Conservation (phyloP, 1,140 invertebrate genomes). For the Drosophila quadrilineata region DNA sequence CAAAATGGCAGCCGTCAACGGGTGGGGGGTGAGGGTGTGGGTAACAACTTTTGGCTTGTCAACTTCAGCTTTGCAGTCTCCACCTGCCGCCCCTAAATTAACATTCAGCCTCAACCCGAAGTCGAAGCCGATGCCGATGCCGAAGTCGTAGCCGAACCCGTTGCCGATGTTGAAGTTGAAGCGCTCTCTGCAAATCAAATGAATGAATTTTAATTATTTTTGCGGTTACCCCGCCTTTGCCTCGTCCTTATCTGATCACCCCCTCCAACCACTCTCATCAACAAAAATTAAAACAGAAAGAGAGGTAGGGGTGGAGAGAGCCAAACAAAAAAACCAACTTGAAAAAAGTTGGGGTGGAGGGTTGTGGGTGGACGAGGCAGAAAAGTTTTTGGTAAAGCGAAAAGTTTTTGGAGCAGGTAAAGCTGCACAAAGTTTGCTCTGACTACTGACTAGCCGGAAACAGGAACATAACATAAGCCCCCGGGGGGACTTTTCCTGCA, state of each 20-base stretch:
- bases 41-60: constrained; percentile 22
- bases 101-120: too few relatives aligned
- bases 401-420: constrained; percentile 44
- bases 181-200: constrained; percentile 59
- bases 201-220: constrained; percentile 79
- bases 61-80: background rate
- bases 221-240: constrained; percentile 18
- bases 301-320: background rate
- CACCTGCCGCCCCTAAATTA: too few relatives aligned
- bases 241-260: background rate
- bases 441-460: constrained; percentile 31
- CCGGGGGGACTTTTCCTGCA: constrained; percentile 15
- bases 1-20: constrained; percentile 51
- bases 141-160: too few relatives aligned
- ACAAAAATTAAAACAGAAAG: background rate
- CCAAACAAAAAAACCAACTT: background rate
- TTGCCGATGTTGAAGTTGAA: background rate
- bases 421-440: constrained; percentile 34
- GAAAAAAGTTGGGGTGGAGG: too few relatives aligned
- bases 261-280: background rate
- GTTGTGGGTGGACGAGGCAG: too few relatives aligned
- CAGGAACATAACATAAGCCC: constrained; percentile 35
- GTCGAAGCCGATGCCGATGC: too few relatives aligned
- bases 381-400: constrained; percentile 44
- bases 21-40: background rate